Percentiles rank a stretch among this genome's conserved stretches.
Conservation (phyloP, 2,888 invertebrate species). For the Agelastica alni region DNA sequence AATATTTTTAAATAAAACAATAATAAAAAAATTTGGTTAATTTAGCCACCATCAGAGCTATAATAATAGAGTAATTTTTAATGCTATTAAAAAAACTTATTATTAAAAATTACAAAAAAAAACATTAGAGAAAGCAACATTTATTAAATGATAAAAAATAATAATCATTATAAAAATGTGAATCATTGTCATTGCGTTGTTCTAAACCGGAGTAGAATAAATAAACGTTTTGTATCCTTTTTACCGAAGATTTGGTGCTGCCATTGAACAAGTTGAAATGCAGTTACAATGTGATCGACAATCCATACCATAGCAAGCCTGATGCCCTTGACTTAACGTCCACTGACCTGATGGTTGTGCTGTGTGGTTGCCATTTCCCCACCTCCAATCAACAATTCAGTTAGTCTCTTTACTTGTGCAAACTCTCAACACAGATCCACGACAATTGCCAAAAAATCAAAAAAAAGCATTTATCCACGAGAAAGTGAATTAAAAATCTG, state of each 20-base stretch:
- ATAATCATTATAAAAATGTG: too few relatives aligned
- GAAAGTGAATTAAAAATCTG: slow-evolving; percentile 10
- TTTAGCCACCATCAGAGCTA: too few relatives aligned
- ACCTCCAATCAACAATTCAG: slow-evolving; percentile 38
- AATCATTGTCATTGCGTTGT: too few relatives aligned
- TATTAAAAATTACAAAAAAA: too few relatives aligned
- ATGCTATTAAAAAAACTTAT: too few relatives aligned
- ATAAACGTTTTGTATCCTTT: slow-evolving; percentile 28
- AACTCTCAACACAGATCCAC: slow-evolving; percentile 31
- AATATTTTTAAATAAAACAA: too few relatives aligned
- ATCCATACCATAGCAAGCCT: slow-evolving; percentile 47
- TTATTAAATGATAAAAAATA: too few relatives aligned
- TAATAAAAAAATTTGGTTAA: too few relatives aligned
- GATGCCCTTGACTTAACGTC: slow-evolving; percentile 57
- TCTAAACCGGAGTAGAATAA: too few relatives aligned
- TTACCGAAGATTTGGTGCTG: slow-evolving; percentile 29
- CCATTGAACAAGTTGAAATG: slow-evolving; percentile 40
- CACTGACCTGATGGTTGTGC: slow-evolving; percentile 54
- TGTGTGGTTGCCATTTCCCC: slow-evolving; percentile 43
- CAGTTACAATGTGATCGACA: slow-evolving; percentile 48
- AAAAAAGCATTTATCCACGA: too few relatives aligned
- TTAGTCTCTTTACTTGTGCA: slow-evolving; percentile 36
- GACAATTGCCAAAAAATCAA: slow-evolving; percentile 26
- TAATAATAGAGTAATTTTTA: too few relatives aligned
- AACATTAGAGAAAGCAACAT: too few relatives aligned